phyloP scores from a whole-genome alignment of 2,113 vertebrate species.

The Catharus bicknelli region DNA sequence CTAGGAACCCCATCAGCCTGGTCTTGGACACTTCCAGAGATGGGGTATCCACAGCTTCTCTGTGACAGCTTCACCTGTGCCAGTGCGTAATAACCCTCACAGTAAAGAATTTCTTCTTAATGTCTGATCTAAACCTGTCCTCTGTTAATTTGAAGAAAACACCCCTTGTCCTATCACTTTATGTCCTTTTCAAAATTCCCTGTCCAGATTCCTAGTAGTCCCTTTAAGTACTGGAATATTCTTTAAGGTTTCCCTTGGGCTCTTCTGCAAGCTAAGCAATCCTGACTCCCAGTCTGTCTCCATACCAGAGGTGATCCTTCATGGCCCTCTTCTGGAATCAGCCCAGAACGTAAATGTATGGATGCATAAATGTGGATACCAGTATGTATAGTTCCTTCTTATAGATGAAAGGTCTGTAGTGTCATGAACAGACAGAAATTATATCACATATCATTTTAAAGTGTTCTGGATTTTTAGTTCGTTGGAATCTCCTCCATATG shows the following conservation, averaged over 20 bases:
- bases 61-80: not conserved
- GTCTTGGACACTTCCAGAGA: not conserved
- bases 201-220: not conserved
- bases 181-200: not conserved
- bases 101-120: not conserved
- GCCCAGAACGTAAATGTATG: not conserved
- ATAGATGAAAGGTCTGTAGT: not conserved
- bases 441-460: not conserved
- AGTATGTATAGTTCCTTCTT: not conserved
- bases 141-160: not conserved
- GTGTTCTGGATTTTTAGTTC: not conserved
- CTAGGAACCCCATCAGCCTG: not conserved
- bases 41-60: not conserved
- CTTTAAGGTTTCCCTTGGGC: not conserved
- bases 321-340: not conserved
- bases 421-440: not conserved
- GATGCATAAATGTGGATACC: not conserved
- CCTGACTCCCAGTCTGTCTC: not conserved
- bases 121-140: not conserved
- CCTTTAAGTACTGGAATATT: not conserved
- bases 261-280: not conserved
- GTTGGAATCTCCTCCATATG: accelerated
- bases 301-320: not conserved
- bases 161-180: too few relatives aligned
- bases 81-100: not conserved